Conservation (phyloP, 92 coral and sea anemone genomes). For the Virgularia gustaviana region DNA sequence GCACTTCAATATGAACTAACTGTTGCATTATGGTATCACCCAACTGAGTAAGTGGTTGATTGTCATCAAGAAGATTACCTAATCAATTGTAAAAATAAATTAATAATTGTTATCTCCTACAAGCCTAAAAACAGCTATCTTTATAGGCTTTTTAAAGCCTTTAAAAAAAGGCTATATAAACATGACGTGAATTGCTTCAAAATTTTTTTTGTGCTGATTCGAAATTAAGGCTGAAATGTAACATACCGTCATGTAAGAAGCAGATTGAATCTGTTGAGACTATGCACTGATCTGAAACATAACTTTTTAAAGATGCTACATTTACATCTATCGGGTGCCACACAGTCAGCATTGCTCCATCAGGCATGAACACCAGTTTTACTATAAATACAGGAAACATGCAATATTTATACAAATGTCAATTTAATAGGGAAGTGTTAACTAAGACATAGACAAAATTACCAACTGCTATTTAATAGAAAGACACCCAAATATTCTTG, state of each 20-base stretch:
- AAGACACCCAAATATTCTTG: too few relatives aligned
- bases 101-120: neutral
- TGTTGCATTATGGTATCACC: constrained; percentile 64
- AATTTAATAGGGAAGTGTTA: neutral
- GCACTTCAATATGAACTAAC: constrained; percentile 74
- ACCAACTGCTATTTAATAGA: too few relatives aligned
- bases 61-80: constrained; percentile 78
- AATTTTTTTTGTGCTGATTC: too few relatives aligned
- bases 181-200: too few relatives aligned
- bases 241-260: constrained; percentile 78
- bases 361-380: constrained; percentile 87
- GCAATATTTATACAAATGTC: neutral
- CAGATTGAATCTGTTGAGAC: constrained; percentile 63
- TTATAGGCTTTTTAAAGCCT: too few relatives aligned
- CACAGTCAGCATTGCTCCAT: constrained; percentile 69
- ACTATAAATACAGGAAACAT: constrained; percentile 61
- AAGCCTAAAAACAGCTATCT: neutral
- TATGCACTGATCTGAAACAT: constrained; percentile 69
- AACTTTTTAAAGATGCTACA: constrained; percentile 66
- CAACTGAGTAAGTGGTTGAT: constrained; percentile 57
- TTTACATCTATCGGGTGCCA: constrained; percentile 61
- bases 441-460: too few relatives aligned
- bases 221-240: neutral
- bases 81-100: neutral
- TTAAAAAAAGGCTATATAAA: too few relatives aligned